Conservation (phyloP, 2,113 vertebrate genomes). For the Vulpes lagopus region DNA sequence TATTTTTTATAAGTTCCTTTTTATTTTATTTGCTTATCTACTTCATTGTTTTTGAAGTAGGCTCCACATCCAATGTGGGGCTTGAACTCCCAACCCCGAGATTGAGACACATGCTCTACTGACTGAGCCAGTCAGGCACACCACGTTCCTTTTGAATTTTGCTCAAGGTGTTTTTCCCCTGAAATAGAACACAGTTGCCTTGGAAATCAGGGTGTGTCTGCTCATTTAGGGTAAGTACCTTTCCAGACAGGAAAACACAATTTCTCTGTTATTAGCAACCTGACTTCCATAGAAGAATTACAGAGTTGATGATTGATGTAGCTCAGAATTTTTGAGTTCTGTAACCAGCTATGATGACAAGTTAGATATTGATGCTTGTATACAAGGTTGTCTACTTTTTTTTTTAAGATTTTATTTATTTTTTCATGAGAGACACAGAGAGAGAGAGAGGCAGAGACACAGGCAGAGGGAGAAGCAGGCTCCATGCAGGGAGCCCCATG, state of each 20-base stretch:
- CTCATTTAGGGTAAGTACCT: background rate
- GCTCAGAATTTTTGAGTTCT: conserved; percentile 32
- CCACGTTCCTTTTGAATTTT: background rate
- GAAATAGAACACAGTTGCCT: background rate
- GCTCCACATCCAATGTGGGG: background rate
- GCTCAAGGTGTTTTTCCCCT: conserved; percentile 5
- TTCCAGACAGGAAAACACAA: background rate
- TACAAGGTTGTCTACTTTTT: background rate
- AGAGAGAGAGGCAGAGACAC: too few species aligned
- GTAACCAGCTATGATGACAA: background rate
- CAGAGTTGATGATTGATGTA: background rate
- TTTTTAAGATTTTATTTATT: too few species aligned
- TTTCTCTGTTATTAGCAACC: background rate
- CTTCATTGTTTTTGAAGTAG: too few species aligned
- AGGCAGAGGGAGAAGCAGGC: too few species aligned
- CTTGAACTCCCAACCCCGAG: background rate
- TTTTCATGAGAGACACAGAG: too few species aligned
- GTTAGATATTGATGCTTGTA: background rate
- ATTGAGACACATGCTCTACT: background rate
- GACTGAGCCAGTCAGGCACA: background rate
- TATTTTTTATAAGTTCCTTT: conserved; percentile 10
- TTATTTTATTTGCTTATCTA: background rate
- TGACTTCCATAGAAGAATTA: background rate
- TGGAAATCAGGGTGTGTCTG: conserved; percentile 2
- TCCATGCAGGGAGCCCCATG: too few species aligned